These are phyloP conservation scores for Cetoscarus ocellatus DNA, from an alignment of 2,797 vertebrate genomes.

Conservation along the genomic window DNA sequence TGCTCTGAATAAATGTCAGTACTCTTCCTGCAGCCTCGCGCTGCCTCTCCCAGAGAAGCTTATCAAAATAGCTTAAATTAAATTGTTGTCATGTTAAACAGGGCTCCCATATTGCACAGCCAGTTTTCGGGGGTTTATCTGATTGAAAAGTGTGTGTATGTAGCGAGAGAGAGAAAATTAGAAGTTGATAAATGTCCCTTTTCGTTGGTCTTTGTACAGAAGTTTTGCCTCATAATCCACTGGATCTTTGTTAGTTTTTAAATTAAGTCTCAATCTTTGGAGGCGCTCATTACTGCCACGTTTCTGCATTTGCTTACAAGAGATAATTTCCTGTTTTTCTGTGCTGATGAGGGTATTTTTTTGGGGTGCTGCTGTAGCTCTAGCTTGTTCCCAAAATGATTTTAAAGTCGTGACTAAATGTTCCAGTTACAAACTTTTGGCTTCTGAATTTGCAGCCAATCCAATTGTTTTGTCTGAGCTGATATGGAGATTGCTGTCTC, in stretches of 20 bases:
- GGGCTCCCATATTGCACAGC: conserved; percentile 36
- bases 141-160: conserved; percentile 22
- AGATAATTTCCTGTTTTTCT: conserved; percentile 25
- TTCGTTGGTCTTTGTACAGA: conserved; percentile 8
- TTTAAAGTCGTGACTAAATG: background rate
- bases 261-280: conserved; percentile 42
- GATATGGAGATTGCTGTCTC: background rate
- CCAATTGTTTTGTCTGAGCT: background rate
- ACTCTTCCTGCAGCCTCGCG: conserved; percentile 37
- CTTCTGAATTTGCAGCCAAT: background rate
- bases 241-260: conserved; percentile 40
- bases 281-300: conserved; percentile 28
- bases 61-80: conserved; percentile 65
- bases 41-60: conserved; percentile 41
- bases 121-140: conserved; percentile 50
- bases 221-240: conserved; percentile 18
- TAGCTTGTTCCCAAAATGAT: background rate
- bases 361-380: conserved; percentile 20
- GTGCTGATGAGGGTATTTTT: conserved; percentile 30
- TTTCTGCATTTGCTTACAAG: conserved; percentile 31
- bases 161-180: background rate
- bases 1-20: conserved; percentile 62
- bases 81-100: conserved; percentile 69
- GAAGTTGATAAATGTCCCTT: conserved; percentile 26
- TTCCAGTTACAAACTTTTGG: background rate